Evolutionary conservation across 2,888 invertebrate species (phyloP), one percentile per base, ranked within the genome.

Genomic region (Cepaea hortensis): DNA sequence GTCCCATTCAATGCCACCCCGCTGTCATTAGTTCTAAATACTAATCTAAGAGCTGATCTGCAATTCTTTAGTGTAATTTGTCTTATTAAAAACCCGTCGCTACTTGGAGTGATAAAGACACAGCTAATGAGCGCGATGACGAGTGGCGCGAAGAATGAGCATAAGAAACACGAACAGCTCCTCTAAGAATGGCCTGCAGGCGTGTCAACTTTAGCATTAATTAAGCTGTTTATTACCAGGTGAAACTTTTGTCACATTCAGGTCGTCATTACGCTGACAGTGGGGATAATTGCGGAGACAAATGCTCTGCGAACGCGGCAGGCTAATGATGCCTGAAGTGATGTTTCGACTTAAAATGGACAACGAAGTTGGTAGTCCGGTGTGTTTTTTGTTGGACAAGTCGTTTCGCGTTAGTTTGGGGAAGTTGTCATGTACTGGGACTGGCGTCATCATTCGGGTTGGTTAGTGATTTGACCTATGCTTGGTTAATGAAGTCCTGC

Each of bases 191-290:
- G 48, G 68, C 81, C 81, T 46, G 20, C 48, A 70, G 81, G 81
- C 81, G 81, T 81, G 81, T 81, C 81, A 81, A 81, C 81, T 70
- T 81, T 23, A 70, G 50, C 81, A 81, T 68, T 81, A 81, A 81
- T 81, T 81, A 81, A 81, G 81, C 81, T 81, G 81, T 81, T 81
- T 70, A 81, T 70, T 70, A 81, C 81, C 68, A 46, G 48, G 70
- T 81, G 48, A 81, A 46, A 81, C 48, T 81, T 70, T 70, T 68
- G 81, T 70, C 81, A 68, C 48, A 23, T 81, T n/a, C 81, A 81
- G 81, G 68, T 68, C 48, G n/a, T 70, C 68, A 70, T 70, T 70
- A 70, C 50, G 81, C 20, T 81, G 70, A 81, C 68, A 81, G 50
- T 50, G 70, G 81, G n/a, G 68, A 81, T 70, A 70, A 81, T 81